Conservation (phyloP, 37 sponge, comb jelly and placozoan genomes). For the Haliclona indistincta region DNA sequence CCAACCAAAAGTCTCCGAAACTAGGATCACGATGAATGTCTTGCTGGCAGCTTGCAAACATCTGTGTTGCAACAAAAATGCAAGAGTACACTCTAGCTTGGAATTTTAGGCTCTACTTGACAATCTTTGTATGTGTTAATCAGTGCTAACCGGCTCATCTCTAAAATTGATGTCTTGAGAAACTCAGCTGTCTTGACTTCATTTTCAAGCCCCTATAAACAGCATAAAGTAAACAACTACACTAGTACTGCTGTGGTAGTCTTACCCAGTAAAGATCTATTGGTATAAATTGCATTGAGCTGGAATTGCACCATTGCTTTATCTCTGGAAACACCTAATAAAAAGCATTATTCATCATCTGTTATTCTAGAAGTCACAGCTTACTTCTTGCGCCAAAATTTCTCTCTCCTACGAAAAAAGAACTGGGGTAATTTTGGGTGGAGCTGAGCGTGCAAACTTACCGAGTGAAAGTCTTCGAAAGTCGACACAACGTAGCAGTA, state of each 20-base stretch:
- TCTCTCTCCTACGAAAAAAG: neutral
- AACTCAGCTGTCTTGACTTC: constrained; percentile 11
- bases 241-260: too few relatives aligned
- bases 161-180: neutral
- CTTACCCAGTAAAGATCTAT: constrained; percentile 25
- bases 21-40: constrained; percentile 11
- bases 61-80: neutral
- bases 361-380: neutral
- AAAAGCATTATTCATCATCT: neutral
- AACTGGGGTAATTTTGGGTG: neutral
- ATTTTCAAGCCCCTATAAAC: neutral
- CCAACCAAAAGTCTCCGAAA: constrained; percentile 19
- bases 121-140: neutral
- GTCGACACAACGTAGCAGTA: constrained; percentile 35
- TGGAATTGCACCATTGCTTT: neutral
- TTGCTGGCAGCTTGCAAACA: neutral
- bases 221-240: neutral
- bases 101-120: too few relatives aligned
- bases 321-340: constrained; percentile 28
- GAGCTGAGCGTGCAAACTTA: neutral
- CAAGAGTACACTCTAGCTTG: too few relatives aligned
- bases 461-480: constrained; percentile 17
- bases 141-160: neutral
- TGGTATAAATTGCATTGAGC: constrained; percentile 10
- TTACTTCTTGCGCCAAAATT: neutral